Percentiles rank a stretch among this genome's conserved stretches.
Conservation (phyloP, 2,797 vertebrate species). For the Acomys russatus region DNA sequence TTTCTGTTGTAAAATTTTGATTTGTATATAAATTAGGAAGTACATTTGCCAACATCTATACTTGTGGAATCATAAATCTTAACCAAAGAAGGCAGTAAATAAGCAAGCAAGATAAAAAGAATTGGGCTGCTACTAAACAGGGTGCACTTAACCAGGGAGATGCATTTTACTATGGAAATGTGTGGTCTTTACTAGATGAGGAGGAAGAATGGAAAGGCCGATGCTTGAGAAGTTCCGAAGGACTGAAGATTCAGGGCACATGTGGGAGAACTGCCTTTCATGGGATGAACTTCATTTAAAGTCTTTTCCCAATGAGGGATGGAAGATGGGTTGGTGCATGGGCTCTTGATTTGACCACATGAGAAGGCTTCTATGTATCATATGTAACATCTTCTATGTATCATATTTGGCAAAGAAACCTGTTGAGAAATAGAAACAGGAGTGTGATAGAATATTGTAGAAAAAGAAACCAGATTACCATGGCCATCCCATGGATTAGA, state of each 20-base stretch:
- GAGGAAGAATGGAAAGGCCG: not conserved
- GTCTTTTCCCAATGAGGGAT: not conserved
- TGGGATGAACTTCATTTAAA: not conserved
- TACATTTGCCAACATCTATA: not conserved
- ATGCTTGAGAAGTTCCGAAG: not conserved
- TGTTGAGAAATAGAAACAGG: not conserved
- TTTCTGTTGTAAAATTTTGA: not conserved
- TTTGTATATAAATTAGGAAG: not conserved
- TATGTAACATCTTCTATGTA: too few relatives aligned
- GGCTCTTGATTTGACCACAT: not conserved
- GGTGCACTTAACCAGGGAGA: not conserved
- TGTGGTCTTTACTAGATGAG: not conserved
- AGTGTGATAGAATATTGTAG: not conserved
- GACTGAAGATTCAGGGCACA: not conserved
- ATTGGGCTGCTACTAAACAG: not conserved
- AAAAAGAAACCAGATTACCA: not conserved
- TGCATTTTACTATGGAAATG: not conserved
- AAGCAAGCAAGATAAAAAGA: not conserved
- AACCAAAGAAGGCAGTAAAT: not conserved
- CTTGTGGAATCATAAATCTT: not conserved
- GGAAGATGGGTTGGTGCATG: not conserved
- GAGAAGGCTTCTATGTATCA: not conserved
- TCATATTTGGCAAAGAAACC: not conserved
- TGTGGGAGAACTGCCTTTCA: not conserved
- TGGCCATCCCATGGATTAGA: not conserved